Conservation (phyloP, 2,888 invertebrate genomes). For the Gisinianus flammeolus region DNA sequence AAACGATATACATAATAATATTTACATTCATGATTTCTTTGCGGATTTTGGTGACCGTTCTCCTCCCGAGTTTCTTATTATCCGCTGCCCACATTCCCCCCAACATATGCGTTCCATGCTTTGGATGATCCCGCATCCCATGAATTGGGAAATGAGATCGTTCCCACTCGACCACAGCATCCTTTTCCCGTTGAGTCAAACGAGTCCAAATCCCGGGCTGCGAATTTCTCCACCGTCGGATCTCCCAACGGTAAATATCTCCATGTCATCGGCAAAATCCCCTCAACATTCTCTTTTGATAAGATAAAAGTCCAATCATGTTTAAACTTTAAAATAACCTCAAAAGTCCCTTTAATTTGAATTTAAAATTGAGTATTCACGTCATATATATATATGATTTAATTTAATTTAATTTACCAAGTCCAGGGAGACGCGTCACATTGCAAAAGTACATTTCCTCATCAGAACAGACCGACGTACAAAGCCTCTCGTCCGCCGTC, state of each 20-base stretch:
- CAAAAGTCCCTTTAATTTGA: neutral
- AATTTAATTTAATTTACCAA: too few species aligned
- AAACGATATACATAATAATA: too few species aligned
- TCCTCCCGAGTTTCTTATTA: neutral
- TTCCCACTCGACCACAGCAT: constrained; percentile 31
- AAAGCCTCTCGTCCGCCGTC: too few species aligned
- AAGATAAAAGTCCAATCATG: too few species aligned
- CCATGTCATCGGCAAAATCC: constrained; percentile 21
- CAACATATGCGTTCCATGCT: neutral
- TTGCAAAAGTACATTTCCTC: neutral
- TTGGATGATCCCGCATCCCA: constrained; percentile 15
- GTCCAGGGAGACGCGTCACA: too few species aligned
- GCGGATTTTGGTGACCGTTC: neutral
- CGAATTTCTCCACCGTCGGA: constrained; percentile 12
- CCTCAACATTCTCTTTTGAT: neutral
- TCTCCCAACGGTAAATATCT: constrained; percentile 29
- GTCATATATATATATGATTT: too few species aligned
- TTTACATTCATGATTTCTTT: too few species aligned
- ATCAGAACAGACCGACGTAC: neutral
- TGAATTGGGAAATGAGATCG: neutral
- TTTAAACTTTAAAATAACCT: neutral
- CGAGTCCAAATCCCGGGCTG: constrained; percentile 21
- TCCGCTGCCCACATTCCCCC: constrained; percentile 59
- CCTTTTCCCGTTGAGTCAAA: constrained; percentile 12
- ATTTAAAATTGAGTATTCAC: too few species aligned